These are phyloP conservation scores for Tipula confusa DNA, from an alignment of 2,888 invertebrate species.

Conservation along the genomic window DNA sequence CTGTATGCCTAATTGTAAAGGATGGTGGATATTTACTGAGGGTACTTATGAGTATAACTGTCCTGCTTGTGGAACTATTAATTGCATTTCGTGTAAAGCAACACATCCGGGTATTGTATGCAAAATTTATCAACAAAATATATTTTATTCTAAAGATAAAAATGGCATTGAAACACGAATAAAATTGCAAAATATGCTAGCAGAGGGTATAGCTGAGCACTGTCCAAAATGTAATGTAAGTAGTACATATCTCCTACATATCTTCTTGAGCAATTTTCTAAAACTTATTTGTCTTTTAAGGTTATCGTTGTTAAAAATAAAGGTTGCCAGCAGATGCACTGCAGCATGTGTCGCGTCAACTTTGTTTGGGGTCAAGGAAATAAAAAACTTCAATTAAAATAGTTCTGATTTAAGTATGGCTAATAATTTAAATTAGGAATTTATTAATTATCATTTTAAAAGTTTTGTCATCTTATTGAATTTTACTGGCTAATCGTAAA, in stretches of 20 bases:
- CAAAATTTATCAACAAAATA: not conserved
- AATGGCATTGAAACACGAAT: not conserved
- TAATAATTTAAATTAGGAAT: too few species aligned
- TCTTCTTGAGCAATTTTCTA: not conserved
- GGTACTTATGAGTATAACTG: not conserved
- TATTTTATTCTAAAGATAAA: not conserved
- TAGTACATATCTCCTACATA: not conserved
- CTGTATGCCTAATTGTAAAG: not conserved
- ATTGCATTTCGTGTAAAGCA: not conserved
- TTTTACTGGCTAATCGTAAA: too few species aligned
- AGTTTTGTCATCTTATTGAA: too few species aligned
- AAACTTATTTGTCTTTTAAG: not conserved
- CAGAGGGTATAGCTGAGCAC: not conserved
- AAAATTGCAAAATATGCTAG: not conserved
- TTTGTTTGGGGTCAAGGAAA: not conserved
- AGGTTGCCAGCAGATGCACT: not conserved
- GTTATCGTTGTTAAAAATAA: not conserved
- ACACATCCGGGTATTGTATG: not conserved
- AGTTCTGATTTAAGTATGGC: too few species aligned
- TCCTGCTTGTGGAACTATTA: not conserved
- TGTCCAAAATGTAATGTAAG: not conserved
- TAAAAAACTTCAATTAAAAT: too few species aligned
- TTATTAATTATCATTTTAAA: too few species aligned
- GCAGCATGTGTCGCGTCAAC: not conserved
- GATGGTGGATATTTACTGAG: not conserved